These are phyloP conservation scores for Temnothorax longispinosus DNA, from an alignment of 1,140 invertebrate species.

Conservation along the genomic window DNA sequence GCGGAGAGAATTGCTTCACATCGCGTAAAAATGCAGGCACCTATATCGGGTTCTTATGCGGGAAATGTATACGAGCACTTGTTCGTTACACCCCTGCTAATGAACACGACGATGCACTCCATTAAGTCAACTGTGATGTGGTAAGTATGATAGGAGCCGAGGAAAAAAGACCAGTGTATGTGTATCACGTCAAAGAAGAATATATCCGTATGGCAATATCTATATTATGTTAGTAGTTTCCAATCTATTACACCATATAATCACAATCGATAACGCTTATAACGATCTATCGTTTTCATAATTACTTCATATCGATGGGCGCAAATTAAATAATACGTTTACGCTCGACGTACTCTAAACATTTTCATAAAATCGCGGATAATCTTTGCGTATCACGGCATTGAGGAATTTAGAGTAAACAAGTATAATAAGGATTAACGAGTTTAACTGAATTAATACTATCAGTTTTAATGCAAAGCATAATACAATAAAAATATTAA, in stretches of 20 bases:
- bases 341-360: neutral
- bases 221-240: neutral
- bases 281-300: neutral
- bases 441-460: neutral
- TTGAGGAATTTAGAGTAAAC: neutral
- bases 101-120: slow-evolving; percentile 76
- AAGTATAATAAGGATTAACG: neutral
- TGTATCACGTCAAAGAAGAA: slow-evolving; percentile 62
- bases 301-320: neutral
- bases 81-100: slow-evolving; percentile 71
- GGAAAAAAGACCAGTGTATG: slow-evolving; percentile 56
- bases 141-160: slow-evolving; percentile 65
- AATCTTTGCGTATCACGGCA: neutral
- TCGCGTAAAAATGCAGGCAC: slow-evolving; percentile 3
- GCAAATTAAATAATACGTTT: neutral
- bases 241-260: neutral
- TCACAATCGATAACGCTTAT: neutral
- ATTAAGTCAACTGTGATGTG: slow-evolving; percentile 74
- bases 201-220: slow-evolving; percentile 20
- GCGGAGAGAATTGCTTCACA: neutral
- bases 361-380: neutral
- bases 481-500: neutral
- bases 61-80: slow-evolving; percentile 70
- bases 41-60: slow-evolving; percentile 46
- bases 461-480: neutral